Conservation (phyloP, 2,888 invertebrate species). For the Sphaerophoria rueppellii region DNA sequence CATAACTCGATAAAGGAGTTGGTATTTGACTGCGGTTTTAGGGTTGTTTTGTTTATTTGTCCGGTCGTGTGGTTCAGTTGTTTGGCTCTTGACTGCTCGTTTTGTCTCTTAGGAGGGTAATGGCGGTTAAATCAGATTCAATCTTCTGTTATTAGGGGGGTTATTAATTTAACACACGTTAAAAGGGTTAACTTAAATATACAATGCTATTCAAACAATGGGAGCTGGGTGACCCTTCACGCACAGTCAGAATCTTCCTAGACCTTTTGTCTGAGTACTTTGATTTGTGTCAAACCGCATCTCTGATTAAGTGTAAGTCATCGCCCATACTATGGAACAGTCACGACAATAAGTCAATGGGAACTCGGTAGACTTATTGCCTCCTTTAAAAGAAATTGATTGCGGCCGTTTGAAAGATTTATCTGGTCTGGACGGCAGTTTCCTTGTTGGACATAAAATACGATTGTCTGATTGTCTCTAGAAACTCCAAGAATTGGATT, state of each 20-base stretch:
- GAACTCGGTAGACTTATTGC: slow-evolving; percentile 6
- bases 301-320: slow-evolving; percentile 45
- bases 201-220: background rate
- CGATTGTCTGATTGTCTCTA: no score
- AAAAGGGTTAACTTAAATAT: slow-evolving; percentile 66
- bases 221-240: background rate
- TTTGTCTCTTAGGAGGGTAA: slow-evolving; percentile 33
- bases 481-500: no score
- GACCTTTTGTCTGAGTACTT: background rate
- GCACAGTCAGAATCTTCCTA: background rate
- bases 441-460: background rate
- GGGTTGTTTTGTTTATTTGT: slow-evolving; percentile 58
- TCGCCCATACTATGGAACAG: background rate
- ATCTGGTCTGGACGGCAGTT: slow-evolving; percentile 41
- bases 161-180: slow-evolving; percentile 80
- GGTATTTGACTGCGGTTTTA: slow-evolving; percentile 18
- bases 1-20: slow-evolving; percentile 41
- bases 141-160: slow-evolving; percentile 80
- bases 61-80: slow-evolving; percentile 47
- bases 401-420: slow-evolving; percentile 48
- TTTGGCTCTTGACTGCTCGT: slow-evolving; percentile 51
- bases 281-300: slow-evolving; percentile 26
- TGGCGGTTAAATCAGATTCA: slow-evolving; percentile 78
- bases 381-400: slow-evolving; percentile 38
- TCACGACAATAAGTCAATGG: slow-evolving; percentile 4